Evolutionary conservation across 2,888 invertebrate genomes (phyloP), one percentile per base, ranked within the genome.

Genomic region (Philaethria dido): DNA sequence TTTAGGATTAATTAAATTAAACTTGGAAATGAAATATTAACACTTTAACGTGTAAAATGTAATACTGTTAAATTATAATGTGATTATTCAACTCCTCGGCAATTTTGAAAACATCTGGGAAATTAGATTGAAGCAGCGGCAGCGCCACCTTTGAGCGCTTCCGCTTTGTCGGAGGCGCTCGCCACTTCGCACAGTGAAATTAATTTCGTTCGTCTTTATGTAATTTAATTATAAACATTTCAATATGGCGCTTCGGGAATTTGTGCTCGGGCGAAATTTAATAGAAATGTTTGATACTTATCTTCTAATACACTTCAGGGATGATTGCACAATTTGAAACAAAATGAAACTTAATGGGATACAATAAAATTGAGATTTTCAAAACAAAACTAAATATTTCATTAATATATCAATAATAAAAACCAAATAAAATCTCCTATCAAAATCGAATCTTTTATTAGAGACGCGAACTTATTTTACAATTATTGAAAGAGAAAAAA

Each of bases 151-250:
- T 88, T 86, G 87, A 86, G 85, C 76, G 79, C 83, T 82, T 86
- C 84, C 85, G 87, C 89, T 88, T 88, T 89, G 78, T 75, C 74
- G 75, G 74, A 63, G 75, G 76, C 81, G 86, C 85, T 85, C 85
- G 88, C 90, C 91, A 92, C 91, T 92, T 89, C 86, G 88, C 86
- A 84, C 87, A 86, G 87, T 87, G 92, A 92, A 92, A 92, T 92
- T 92, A 92, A 92, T 92, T 92, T 92, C 92, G 90, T 92, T 92
- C 92, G 92, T 92, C 92, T 92, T 92, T 92, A 92, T 92, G 91
- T 92, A 92, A 92, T 92, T 92, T 91, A 92, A 92, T 92, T 92
- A 92, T 92, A 92, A 92, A 92, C 92, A 92, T 92, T 92, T 92
- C 92, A 92, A 92, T 92, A 92, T 92, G 88, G 91, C 91, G 92